phyloP scores from a whole-genome alignment of 2,113 vertebrate genomes.

The Megaptera novaeangliae region DNA sequence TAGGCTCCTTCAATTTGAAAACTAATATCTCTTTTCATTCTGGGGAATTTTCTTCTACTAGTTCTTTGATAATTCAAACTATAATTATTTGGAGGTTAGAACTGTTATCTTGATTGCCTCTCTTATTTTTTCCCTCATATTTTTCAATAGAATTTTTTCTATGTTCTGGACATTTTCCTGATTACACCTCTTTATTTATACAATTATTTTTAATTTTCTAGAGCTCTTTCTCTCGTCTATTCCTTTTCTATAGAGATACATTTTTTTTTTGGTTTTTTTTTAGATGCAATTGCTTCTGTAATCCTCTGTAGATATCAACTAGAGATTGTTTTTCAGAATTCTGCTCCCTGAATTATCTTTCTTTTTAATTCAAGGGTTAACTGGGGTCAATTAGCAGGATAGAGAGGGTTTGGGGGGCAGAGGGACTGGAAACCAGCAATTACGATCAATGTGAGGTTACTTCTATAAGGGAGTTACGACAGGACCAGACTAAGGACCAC shows the following conservation, averaged over 20 bases:
- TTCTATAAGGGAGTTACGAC: background rate
- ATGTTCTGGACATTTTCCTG: background rate
- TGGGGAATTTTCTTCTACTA: background rate
- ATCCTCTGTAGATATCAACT: background rate
- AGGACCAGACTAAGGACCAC: background rate
- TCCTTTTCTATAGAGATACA: background rate
- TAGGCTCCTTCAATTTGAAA: background rate
- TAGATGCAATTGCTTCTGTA: background rate
- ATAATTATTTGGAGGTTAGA: background rate
- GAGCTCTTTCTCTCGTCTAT: background rate
- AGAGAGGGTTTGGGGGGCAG: background rate
- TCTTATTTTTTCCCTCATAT: background rate
- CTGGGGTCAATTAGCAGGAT: background rate
- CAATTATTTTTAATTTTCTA: background rate
- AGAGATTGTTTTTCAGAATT: background rate
- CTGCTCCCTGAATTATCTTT: background rate
- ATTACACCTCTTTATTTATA: background rate
- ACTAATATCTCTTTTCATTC: background rate
- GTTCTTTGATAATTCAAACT: background rate
- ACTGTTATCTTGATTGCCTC: background rate
- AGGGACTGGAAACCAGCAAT: background rate
- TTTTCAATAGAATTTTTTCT: background rate
- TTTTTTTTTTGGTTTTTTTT: background rate
- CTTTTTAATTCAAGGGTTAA: no score
- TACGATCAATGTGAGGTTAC: background rate